Percentiles rank a stretch among this genome's conserved stretches.
These are phyloP conservation scores for Lagria hirta DNA, from an alignment of 2,888 invertebrate genomes.

Conservation along the genomic window DNA sequence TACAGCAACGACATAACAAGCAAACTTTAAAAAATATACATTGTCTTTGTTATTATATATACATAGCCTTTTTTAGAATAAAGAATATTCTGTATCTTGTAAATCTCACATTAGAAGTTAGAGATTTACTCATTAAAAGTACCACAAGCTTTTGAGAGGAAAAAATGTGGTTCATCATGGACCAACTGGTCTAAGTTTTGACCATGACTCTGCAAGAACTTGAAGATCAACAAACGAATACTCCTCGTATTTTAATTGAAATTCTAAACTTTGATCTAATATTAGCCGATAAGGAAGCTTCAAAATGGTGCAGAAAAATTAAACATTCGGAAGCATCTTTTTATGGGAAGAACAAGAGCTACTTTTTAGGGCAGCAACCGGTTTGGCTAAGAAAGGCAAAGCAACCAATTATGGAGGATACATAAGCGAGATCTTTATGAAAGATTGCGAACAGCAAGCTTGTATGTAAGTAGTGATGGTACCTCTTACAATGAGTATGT, in stretches of 20 bases:
- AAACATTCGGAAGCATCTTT: conserved; percentile 10
- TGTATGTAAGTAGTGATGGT: conserved; percentile 18
- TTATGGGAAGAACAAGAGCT: neutral
- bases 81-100: no score
- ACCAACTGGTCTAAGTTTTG: neutral
- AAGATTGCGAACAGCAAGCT: conserved; percentile 18
- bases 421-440: conserved; percentile 18
- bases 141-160: no score
- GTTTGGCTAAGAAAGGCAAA: conserved; percentile 10
- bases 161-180: no score
- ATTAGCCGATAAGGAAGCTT: conserved; percentile 12
- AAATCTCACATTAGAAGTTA: no score
- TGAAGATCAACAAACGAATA: neutral
- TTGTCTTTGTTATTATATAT: no score
- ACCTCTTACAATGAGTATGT: conserved; percentile 13
- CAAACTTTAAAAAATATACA: no score
- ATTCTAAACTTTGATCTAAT: conserved; percentile 5
- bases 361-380: conserved; percentile 1
- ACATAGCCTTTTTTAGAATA: no score
- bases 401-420: conserved; percentile 22
- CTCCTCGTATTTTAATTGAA: neutral
- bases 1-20: no score
- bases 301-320: conserved; percentile 19
- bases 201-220: neutral
- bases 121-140: no score